Percentiles rank a stretch among this genome's conserved stretches.
Conservation (phyloP, 2,888 invertebrate species). For the Xestia rhomboidea region DNA sequence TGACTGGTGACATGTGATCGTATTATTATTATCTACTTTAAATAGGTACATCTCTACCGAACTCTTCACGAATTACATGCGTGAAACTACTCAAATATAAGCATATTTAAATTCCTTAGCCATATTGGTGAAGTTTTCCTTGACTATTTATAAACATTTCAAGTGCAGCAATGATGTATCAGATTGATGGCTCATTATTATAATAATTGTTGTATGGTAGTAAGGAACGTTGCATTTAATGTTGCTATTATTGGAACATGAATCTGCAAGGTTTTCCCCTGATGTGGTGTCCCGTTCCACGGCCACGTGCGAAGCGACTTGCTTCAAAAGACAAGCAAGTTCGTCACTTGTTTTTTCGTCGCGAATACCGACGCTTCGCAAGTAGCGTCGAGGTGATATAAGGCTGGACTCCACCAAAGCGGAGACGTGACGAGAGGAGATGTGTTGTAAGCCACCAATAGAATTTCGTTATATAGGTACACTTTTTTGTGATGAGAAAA, state of each 20-base stretch:
- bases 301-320: not conserved
- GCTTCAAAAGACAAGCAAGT: not conserved
- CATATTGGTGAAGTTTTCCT: constrained; percentile 61
- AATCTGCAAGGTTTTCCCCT: constrained; percentile 11
- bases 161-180: constrained; percentile 28
- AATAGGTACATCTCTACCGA: not conserved
- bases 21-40: not conserved
- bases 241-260: constrained; percentile 15
- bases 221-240: constrained; percentile 17
- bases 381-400: not conserved
- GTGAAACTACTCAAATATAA: not conserved
- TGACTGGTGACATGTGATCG: not conserved
- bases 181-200: constrained; percentile 36
- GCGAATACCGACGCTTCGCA: not conserved
- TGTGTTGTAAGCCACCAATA: too few species aligned
- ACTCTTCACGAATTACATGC: not conserved
- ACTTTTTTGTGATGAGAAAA: too few species aligned
- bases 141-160: constrained; percentile 62
- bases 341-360: not conserved
- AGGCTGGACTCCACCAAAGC: too few species aligned
- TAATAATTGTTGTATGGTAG: constrained; percentile 1
- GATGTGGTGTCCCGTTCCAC: not conserved
- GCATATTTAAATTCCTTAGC: constrained; percentile 17
- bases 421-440: too few species aligned
- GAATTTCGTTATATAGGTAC: too few species aligned